phyloP scores from a whole-genome alignment of 2,888 invertebrate species.

The Hypolimnas misippus region DNA sequence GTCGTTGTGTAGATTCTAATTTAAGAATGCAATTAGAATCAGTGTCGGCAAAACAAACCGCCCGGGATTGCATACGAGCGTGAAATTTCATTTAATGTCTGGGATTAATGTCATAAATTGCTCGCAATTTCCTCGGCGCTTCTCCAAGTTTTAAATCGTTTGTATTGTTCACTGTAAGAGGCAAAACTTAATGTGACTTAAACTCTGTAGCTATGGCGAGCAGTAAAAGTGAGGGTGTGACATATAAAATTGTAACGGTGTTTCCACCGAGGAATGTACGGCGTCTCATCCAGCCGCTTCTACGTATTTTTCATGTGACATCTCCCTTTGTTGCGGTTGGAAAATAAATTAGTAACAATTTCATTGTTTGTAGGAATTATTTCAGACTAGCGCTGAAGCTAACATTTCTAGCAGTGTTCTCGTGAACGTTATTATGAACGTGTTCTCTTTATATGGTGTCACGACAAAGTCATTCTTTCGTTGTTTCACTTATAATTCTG shows the following conservation, averaged over 20 bases:
- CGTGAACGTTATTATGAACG: conserved; percentile 33
- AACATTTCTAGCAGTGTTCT: conserved; percentile 39
- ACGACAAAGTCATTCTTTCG: conserved; percentile 21
- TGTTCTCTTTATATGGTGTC: conserved; percentile 27
- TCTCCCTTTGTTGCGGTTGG: conserved; percentile 82
- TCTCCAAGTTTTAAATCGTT: conserved; percentile 68
- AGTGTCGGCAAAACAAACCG: conserved; percentile 62
- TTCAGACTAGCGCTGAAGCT: conserved; percentile 38
- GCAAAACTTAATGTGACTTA: conserved; percentile 75
- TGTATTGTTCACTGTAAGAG: conserved; percentile 66
- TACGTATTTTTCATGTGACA: conserved; percentile 82
- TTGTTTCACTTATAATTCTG: conserved; percentile 15
- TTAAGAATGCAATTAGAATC: conserved; percentile 64
- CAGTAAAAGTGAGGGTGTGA: conserved; percentile 67
- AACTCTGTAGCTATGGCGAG: conserved; percentile 57
- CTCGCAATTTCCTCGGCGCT: conserved; percentile 59
- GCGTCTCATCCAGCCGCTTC: conserved; percentile 65
- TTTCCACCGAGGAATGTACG: conserved; percentile 71
- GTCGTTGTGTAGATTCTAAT: conserved; percentile 39
- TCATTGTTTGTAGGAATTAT: conserved; percentile 81
- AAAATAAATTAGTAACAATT: conserved; percentile 83
- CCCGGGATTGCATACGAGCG: conserved; percentile 60
- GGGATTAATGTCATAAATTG: conserved; percentile 73
- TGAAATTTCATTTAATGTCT: conserved; percentile 69
- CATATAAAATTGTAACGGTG: conserved; percentile 67